Conservation (phyloP, 2,797 vertebrate species). For the Nannoperca obscura region DNA sequence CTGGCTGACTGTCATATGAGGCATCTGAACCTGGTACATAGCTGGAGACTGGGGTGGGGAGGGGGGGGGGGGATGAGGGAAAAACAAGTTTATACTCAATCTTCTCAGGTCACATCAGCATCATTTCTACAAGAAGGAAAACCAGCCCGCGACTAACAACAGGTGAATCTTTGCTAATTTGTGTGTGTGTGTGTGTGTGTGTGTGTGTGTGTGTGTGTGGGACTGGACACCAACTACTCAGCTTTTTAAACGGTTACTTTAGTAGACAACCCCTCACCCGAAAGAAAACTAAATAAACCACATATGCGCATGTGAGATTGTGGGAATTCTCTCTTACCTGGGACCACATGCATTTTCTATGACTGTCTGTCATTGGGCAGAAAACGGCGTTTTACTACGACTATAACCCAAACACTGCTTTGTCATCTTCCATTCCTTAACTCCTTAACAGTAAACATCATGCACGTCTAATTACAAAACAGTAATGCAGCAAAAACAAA, state of each 20-base stretch:
- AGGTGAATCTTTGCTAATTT: conserved; percentile 1
- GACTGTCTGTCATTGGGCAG: conserved; percentile 38
- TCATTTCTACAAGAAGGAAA: conserved; percentile 30
- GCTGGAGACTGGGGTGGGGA: conserved; percentile 88
- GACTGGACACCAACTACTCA: conserved; percentile 6
- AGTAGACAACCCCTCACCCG: background rate
- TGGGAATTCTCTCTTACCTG: conserved; percentile 64
- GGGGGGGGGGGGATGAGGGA: conserved; percentile 30
- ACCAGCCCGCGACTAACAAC: conserved; percentile 24
- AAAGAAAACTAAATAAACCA: conserved; percentile 9
- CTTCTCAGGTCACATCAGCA: conserved; percentile 6
- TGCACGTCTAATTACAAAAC: conserved; percentile 62
- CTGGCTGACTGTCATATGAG: conserved; percentile 98
- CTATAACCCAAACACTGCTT: conserved; percentile 29
- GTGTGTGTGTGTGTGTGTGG: too few species aligned
- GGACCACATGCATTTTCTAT: conserved; percentile 74
- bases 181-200: too few species aligned
- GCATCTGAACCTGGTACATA: conserved; percentile 98
- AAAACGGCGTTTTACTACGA: conserved; percentile 26
- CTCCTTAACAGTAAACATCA: conserved; percentile 56
- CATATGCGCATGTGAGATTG: conserved; percentile 24
- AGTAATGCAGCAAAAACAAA: conserved; percentile 49
- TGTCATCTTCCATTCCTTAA: conserved; percentile 26
- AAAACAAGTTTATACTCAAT: conserved; percentile 38
- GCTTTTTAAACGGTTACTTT: conserved; percentile 16